These are phyloP conservation scores for Dolichomitus sp. DNA, from an alignment of 2,888 invertebrate genomes.

Conservation along the genomic window DNA sequence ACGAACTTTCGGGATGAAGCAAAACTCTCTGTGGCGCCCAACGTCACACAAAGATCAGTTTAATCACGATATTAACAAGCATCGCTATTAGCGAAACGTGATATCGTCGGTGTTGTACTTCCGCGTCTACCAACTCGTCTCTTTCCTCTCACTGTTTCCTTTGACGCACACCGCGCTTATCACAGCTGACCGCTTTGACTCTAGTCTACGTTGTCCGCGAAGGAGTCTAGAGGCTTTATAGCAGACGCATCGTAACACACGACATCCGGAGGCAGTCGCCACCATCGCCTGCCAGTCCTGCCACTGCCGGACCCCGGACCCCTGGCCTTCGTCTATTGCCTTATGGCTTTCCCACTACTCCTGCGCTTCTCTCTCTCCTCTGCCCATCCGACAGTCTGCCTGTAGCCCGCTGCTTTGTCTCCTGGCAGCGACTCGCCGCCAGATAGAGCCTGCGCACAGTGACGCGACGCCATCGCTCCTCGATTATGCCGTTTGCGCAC, in stretches of 20 bases:
- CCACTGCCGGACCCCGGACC: constrained; percentile 61
- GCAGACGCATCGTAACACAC: constrained; percentile 67
- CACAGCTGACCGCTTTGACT: constrained; percentile 66
- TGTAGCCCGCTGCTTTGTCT: constrained; percentile 43
- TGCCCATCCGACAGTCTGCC: constrained; percentile 38
- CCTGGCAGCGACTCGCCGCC: constrained; percentile 50
- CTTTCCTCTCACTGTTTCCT: not conserved
- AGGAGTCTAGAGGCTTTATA: constrained; percentile 54
- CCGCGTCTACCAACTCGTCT: not conserved
- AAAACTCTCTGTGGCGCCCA: constrained; percentile 9
- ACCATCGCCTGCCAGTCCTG: constrained; percentile 68
- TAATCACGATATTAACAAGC: constrained; percentile 13
- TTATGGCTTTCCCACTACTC: constrained; percentile 41
- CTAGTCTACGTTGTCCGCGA: constrained; percentile 44
- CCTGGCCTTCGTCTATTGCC: constrained; percentile 35
- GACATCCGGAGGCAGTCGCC: constrained; percentile 68
- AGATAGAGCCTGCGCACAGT: constrained; percentile 59
- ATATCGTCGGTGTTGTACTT: not conserved
- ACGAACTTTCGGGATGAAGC: constrained; percentile 18
- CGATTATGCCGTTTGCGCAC: constrained; percentile 10
- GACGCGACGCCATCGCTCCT: constrained; percentile 56
- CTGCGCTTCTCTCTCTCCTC: constrained; percentile 12
- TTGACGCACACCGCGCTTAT: constrained; percentile 28
- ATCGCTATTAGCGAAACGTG: constrained; percentile 9
- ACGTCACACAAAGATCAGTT: constrained; percentile 6